Evolutionary conservation across 1,140 invertebrate species (phyloP).

Genomic region (Conus ventricosus): DNA sequence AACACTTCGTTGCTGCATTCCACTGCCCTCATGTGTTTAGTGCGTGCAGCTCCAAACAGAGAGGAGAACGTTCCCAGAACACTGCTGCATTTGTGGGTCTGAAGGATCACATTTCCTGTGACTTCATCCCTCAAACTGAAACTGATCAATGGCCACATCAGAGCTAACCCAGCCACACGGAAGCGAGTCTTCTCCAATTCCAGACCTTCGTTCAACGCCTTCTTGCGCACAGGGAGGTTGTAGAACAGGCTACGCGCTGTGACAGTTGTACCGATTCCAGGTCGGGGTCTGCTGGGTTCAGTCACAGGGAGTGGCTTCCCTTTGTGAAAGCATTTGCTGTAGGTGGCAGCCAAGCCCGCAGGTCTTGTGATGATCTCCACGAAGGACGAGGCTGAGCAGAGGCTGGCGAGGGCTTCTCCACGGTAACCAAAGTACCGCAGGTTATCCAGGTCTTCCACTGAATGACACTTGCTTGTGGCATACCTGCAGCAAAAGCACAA

Average conservation of each 20-base stretch:
- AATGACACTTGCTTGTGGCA: constrained; percentile 80
- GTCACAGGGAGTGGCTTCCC: constrained; percentile 69
- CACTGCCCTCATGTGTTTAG: constrained; percentile 75
- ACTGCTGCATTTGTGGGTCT: constrained; percentile 77
- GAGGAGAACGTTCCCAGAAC: constrained; percentile 76
- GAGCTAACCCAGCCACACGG: constrained; percentile 78
- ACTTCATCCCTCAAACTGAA: constrained; percentile 80
- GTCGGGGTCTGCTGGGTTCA: constrained; percentile 70
- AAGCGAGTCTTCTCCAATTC: constrained; percentile 79
- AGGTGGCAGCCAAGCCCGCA: constrained; percentile 73
- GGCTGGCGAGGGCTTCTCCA: constrained; percentile 81
- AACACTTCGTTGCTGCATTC: constrained; percentile 76
- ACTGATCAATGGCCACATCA: constrained; percentile 79
- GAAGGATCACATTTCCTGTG: constrained; percentile 77
- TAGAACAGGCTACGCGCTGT: constrained; percentile 80
- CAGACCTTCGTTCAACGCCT: constrained; percentile 75
- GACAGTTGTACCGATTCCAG: constrained; percentile 81
- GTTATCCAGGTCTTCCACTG: constrained; percentile 75
- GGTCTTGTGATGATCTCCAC: constrained; percentile 78
- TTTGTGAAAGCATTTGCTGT: constrained; percentile 75
- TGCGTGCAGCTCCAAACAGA: constrained; percentile 76
- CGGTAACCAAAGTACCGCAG: constrained; percentile 79
- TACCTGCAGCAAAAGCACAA: constrained; percentile 71
- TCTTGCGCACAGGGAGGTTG: constrained; percentile 80
- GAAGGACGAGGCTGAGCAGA: constrained; percentile 77